Base-by-base conservation (phyloP, 2,888 invertebrate species). In the Gymnocheta viridis region DNA sequence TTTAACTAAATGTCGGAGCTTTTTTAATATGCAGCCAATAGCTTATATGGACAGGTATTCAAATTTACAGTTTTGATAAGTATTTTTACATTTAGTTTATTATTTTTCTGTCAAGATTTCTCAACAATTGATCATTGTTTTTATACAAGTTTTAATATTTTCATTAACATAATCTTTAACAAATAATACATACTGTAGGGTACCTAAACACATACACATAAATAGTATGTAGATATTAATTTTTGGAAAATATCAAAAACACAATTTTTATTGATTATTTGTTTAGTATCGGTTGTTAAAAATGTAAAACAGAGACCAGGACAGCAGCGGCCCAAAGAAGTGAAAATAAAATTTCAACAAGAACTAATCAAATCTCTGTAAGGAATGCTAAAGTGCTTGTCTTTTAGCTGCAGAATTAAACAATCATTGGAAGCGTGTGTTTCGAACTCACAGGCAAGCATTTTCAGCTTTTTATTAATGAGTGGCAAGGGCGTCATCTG, bases 271-370 rank as follows among this genome's bases (percentile, higher is more conserved):
- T 85, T 82, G 81, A 84, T 54, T 85, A 82, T 86, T 84, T 86
- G 85, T 85, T 87, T 85, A 85, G 38, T 73, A 72, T 64, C 74
- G 82, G 82, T 85, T 87, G 87, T 88, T 88, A 87, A 88, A 86
- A 88, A 87, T 87, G 86, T 87, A 38, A 73, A 73, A 64, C 73
- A 78, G 67, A 81, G 41, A 38, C 66, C 32, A 66, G 41, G 6
- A n/a, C 12, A 56, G 24, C n/a, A 41, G 35, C 60, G 5, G n/a
- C 19, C n/a, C 19, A 41, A 67, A 4, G 6, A 19, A 64, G 17
- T 12, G 12, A 4, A 6, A 24, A 58, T 29, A 17, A 66, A 22
- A 51, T 29, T 35, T 10, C 9, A 44, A 54, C 17, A 49, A 56
- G 24, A 67, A 56, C 4, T 24, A n/a, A 47, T 24, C 24, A 76